Percentiles rank a stretch among this genome's conserved stretches.
phyloP scores from a whole-genome alignment of 2,113 vertebrate species.

The Psittacula cyanocephala region DNA sequence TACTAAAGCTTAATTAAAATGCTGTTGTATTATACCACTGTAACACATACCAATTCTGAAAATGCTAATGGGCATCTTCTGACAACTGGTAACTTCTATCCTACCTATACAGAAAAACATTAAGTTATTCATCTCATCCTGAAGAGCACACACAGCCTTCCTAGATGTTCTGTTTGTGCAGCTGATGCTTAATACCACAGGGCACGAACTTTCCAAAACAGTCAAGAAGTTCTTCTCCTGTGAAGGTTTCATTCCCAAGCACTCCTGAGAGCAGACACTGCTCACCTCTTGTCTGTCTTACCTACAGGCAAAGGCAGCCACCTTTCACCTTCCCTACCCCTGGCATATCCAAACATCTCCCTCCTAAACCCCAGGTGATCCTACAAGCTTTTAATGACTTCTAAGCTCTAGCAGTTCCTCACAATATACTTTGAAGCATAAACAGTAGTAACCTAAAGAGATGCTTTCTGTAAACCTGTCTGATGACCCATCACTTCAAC shows the following conservation, averaged over 20 bases:
- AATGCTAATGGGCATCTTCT: background rate
- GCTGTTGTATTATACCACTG: background rate
- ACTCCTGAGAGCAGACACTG: background rate
- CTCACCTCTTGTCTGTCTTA: background rate
- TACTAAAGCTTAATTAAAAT: background rate
- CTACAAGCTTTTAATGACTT: background rate
- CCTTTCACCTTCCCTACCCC: background rate
- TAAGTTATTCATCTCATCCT: background rate
- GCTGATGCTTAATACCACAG: background rate
- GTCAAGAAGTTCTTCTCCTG: background rate
- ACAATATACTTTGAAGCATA: background rate
- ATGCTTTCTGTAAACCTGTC: background rate
- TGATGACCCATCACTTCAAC: background rate
- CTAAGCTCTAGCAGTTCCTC: background rate
- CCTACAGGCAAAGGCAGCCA: background rate
- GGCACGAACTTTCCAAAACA: slow-evolving; percentile 3
- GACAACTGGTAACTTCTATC: background rate
- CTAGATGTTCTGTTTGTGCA: background rate
- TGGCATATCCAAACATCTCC: background rate
- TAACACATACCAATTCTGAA: background rate
- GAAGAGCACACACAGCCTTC: background rate
- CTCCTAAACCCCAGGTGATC: background rate
- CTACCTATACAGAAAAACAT: background rate
- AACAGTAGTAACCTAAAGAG: background rate
- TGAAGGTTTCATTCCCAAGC: background rate